These are phyloP conservation scores for Cyclina sinensis DNA, from an alignment of 1,140 invertebrate genomes.

Conservation along the genomic window DNA sequence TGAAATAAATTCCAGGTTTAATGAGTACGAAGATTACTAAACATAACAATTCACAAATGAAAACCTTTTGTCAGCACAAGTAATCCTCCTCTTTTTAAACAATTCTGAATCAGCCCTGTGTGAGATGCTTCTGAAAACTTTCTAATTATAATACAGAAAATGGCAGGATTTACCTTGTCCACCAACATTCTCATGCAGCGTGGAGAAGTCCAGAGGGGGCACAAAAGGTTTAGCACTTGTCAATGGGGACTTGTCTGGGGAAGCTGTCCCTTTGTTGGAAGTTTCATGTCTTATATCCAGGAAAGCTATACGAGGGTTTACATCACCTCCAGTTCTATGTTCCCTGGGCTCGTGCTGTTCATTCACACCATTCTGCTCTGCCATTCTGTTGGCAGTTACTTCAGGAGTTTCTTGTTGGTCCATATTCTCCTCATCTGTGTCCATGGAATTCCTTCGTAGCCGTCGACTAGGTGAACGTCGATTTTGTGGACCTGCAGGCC, in stretches of 20 bases:
- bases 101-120: too few species aligned
- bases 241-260: conserved; percentile 78
- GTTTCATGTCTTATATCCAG: conserved; percentile 75
- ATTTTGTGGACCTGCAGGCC: conserved; percentile 78
- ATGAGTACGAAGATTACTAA: too few species aligned
- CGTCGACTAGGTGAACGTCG: conserved; percentile 79
- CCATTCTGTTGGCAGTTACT: conserved; percentile 50
- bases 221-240: conserved; percentile 82
- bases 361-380: conserved; percentile 25
- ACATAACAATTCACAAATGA: too few species aligned
- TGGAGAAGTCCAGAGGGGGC: conserved; percentile 88
- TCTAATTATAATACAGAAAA: too few species aligned
- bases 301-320: conserved; percentile 72
- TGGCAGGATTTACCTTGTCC: conserved; percentile 86
- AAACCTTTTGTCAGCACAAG: too few species aligned
- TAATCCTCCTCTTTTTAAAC: too few species aligned
- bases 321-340: conserved; percentile 22
- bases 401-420: conserved; percentile 66
- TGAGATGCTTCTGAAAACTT: too few species aligned
- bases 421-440: conserved; percentile 62
- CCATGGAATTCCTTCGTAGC: conserved; percentile 70
- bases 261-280: conserved; percentile 55
- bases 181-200: conserved; percentile 89
- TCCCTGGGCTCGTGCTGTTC: not conserved
- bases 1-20: too few species aligned